Evolutionary conservation across 2,888 invertebrate species (phyloP).

Genomic region (Sphecodes monilicornis): DNA sequence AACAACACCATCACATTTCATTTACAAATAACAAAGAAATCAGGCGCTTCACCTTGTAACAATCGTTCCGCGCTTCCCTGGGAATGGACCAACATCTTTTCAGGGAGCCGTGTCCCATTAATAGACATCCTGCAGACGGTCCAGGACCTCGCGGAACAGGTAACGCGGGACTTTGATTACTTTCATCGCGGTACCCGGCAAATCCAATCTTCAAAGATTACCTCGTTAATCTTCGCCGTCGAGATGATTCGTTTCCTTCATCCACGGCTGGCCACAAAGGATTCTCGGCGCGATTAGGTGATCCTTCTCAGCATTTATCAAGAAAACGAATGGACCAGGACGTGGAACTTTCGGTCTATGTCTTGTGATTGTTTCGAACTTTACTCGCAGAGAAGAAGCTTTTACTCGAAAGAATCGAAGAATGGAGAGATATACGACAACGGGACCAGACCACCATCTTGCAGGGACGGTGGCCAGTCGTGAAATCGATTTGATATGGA

Average conservation of each 20-base stretch:
- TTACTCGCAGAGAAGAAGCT: not conserved
- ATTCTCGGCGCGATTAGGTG: conserved; percentile 22
- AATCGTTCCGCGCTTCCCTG: not conserved
- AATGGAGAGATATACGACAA: conserved; percentile 36
- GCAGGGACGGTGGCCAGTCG: conserved; percentile 31
- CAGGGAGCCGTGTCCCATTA: not conserved
- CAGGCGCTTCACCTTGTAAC: not conserved
- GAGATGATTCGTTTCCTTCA: conserved; percentile 17
- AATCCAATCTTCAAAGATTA: conserved; percentile 25
- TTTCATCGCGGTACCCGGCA: not conserved
- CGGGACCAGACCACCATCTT: conserved; percentile 6
- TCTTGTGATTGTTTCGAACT: conserved; percentile 26
- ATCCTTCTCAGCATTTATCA: conserved; percentile 41
- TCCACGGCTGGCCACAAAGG: conserved; percentile 10
- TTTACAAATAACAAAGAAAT: not conserved
- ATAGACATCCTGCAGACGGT: not conserved
- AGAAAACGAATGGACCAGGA: conserved; percentile 36
- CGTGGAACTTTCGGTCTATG: conserved; percentile 49
- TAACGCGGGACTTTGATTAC: not conserved
- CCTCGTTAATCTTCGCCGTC: conserved; percentile 43
- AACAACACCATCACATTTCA: not conserved
- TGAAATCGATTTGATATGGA: conserved; percentile 66
- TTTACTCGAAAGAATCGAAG: conserved; percentile 47
- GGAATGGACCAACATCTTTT: not conserved
- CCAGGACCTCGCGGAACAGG: not conserved